Percentiles rank a stretch among this genome's conserved stretches.
Conservation (phyloP, 35 echinoderm and acorn worm genomes). For the Lytechinus pictus region DNA sequence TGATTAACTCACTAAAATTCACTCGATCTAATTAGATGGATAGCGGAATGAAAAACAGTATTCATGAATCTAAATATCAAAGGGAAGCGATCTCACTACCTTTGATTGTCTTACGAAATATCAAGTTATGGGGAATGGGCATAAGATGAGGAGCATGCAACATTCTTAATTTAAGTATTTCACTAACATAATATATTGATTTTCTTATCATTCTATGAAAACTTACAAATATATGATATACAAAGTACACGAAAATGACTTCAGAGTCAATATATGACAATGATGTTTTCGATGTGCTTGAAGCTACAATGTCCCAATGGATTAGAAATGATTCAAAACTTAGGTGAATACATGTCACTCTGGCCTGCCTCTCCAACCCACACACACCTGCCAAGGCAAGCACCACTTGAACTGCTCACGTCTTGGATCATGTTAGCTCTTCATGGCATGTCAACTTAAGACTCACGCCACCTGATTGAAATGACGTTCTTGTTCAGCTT, state of each 20-base stretch:
- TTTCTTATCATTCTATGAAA: not conserved
- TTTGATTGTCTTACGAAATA: too few relatives aligned
- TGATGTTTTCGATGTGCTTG: not conserved
- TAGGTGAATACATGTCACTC: not conserved
- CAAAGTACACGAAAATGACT: not conserved
- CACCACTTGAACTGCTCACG: not conserved
- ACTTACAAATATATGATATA: not conserved
- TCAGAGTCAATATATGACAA: not conserved
- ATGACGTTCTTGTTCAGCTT: not conserved
- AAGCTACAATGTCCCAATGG: not conserved
- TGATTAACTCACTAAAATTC: too few relatives aligned
- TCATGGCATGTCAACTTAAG: not conserved
- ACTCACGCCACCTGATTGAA: not conserved
- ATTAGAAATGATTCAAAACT: not conserved
- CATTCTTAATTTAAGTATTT: too few relatives aligned
- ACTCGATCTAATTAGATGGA: too few relatives aligned
- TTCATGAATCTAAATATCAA: too few relatives aligned
- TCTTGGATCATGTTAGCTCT: constrained; percentile 1
- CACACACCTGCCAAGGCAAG: not conserved
- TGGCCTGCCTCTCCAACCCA: not conserved
- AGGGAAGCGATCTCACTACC: too few relatives aligned
- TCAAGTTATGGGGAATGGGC: too few relatives aligned
- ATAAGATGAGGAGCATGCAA: too few relatives aligned
- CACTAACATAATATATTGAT: not conserved
- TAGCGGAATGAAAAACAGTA: too few relatives aligned